These are phyloP conservation scores for Epizoanthus rinbou DNA, from an alignment of 92 coral and sea anemone genomes.

Conservation along the genomic window DNA sequence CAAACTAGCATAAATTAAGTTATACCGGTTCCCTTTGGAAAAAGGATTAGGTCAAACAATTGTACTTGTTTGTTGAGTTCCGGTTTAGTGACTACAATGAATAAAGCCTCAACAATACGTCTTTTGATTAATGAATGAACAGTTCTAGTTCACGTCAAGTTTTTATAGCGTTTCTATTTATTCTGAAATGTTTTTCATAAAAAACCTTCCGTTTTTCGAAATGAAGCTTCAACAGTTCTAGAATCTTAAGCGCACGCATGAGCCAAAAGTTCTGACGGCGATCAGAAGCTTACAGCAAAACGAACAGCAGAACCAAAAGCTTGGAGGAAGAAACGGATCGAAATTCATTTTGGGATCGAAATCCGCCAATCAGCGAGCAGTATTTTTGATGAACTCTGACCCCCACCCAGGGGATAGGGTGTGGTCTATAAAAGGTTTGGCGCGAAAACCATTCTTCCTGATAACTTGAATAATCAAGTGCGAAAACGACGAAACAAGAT, in stretches of 20 bases:
- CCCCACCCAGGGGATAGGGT: no score
- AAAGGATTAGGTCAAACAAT: background rate
- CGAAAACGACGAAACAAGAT: no score
- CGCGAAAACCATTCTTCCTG: no score
- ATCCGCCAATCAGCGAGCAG: conserved; percentile 21
- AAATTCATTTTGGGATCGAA: conserved; percentile 17
- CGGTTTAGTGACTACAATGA: background rate
- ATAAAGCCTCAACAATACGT: background rate
- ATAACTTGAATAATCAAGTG: no score
- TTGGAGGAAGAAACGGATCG: conserved; percentile 17
- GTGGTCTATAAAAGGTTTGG: no score
- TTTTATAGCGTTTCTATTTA: background rate
- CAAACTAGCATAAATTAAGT: background rate
- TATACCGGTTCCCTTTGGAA: background rate
- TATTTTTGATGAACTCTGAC: conserved; percentile 11
- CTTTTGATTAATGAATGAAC: background rate
- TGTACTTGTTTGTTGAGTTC: background rate
- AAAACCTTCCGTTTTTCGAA: conserved; percentile 3
- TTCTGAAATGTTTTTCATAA: conserved; percentile 1
- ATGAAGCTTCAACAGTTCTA: conserved; percentile 3
- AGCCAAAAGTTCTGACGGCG: background rate
- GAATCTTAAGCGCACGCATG: background rate
- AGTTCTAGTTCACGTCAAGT: no score
- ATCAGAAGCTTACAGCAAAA: conserved; percentile 18
- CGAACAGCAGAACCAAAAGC: conserved; percentile 20